These are phyloP conservation scores for Epiblema foenella DNA, from an alignment of 2,888 invertebrate species.

Conservation along the genomic window DNA sequence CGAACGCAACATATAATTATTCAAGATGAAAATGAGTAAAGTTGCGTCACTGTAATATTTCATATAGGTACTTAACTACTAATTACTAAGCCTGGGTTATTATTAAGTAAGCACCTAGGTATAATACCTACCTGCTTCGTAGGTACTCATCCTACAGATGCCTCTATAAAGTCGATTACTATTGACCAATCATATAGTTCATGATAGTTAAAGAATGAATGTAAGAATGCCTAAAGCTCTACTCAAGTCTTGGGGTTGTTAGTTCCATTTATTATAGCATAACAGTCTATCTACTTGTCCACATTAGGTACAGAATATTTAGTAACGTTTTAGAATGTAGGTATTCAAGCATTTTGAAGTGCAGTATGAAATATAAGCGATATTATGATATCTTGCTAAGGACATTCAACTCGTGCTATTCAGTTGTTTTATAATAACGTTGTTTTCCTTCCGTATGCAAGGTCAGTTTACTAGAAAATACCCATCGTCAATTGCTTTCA, in stretches of 20 bases:
- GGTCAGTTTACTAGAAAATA: conserved; percentile 45
- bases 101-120: not conserved
- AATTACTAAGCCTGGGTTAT: conserved; percentile 36
- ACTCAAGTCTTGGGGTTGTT: no score
- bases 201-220: conserved; percentile 13
- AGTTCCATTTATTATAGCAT: no score
- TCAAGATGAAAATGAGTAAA: conserved; percentile 22
- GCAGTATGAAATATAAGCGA: not conserved
- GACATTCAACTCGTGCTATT: conserved; percentile 11
- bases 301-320: no score
- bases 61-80: conserved; percentile 48
- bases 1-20: conserved; percentile 5
- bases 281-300: no score
- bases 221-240: no score
- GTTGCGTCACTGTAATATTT: conserved; percentile 48
- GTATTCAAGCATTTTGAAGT: not conserved
- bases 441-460: conserved; percentile 36
- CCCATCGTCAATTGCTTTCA: conserved; percentile 47
- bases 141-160: conserved; percentile 7
- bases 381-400: conserved; percentile 13
- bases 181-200: conserved; percentile 8
- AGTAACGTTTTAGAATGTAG: not conserved
- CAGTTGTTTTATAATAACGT: conserved; percentile 14
- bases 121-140: not conserved
- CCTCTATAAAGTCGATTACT: not conserved